Evolutionary conservation across 2,888 invertebrate genomes (phyloP), one percentile per base, ranked within the genome.

Genomic region (Epistrophe eligans): DNA sequence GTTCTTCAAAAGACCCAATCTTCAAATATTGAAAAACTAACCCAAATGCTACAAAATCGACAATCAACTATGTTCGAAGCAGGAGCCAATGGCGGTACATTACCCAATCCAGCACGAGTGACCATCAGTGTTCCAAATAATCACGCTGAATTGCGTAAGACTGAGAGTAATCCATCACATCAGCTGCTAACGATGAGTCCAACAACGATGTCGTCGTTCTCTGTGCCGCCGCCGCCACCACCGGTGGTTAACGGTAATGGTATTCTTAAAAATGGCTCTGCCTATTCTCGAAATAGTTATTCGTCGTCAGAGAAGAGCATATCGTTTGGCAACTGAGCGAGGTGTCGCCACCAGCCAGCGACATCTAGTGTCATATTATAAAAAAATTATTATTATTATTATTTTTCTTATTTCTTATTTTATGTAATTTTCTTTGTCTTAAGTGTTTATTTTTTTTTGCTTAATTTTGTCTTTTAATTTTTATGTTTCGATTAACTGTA

Each of bases 201-300:
- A 15, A 50, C 67, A 38, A 52, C 52, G 1, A 40, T 28, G n/a
- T 4, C 28, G 10, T 52, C 52, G 1, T n/a, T 40, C 4, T 24
- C 24, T 24, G 28, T 52, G 6, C 24, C 19, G 50, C 50, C 52
- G 0, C 52, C 52, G 5, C 24, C 8, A 3, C 52, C 52, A 0
- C 24, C 32, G 1, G 24, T 80, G 13, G 73, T 58, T 60, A 84
- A 72, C 24, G 85, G 84, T 11, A 94, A 93, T 91, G 94, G 94
- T 24, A 94, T 94, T 88, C 90, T 94, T 71, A 94, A 94, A 91
- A 94, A 92, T 79, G 91, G 92, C 82, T 85, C 79, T 28, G 89
- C 89, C 71, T 89, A 88, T 57, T 84, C 66, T 50, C 88, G 90
- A 79, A 89, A 81, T 62, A 90, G 79, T 67, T 90, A 88, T 80